phyloP scores from a whole-genome alignment of 92 coral and sea anemone genomes.

The Parazoanthus swiftii region DNA sequence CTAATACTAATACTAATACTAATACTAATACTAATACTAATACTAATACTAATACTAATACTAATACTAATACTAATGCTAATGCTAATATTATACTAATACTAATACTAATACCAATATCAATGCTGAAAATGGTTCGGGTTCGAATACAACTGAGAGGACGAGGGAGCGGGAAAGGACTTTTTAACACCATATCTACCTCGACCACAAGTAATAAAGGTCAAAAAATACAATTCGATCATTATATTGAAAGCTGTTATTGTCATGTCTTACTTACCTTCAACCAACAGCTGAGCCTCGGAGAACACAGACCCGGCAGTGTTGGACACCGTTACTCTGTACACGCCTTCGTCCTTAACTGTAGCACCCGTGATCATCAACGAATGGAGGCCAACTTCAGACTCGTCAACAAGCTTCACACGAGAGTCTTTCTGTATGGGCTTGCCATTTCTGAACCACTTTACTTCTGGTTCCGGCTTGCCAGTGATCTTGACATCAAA shows the following conservation, averaged over 20 bases:
- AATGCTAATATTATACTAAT: no score
- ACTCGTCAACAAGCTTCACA: slow-evolving; percentile 82
- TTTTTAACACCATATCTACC: no score
- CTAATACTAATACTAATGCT: no score
- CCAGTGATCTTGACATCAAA: slow-evolving; percentile 80
- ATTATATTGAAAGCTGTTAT: not conserved
- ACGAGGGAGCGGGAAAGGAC: no score
- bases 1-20: no score
- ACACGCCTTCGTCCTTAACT: slow-evolving; percentile 81
- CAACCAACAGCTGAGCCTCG: slow-evolving; percentile 70
- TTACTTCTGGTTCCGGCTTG: slow-evolving; percentile 90
- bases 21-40: no score
- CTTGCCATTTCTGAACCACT: slow-evolving; percentile 89
- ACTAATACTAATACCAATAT: no score
- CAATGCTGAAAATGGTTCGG: no score
- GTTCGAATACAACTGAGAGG: no score
- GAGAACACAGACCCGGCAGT: slow-evolving; percentile 86
- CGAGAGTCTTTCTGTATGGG: slow-evolving; percentile 72
- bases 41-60: no score
- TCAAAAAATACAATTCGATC: not conserved
- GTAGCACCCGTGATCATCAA: slow-evolving; percentile 76
- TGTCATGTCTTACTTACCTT: slow-evolving; percentile 55
- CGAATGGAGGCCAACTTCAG: slow-evolving; percentile 79
- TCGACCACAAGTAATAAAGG: not conserved
- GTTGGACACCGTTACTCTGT: slow-evolving; percentile 86